Evolutionary conservation across 2,113 vertebrate species (phyloP).

Genomic region (Diadophis punctatus): DNA sequence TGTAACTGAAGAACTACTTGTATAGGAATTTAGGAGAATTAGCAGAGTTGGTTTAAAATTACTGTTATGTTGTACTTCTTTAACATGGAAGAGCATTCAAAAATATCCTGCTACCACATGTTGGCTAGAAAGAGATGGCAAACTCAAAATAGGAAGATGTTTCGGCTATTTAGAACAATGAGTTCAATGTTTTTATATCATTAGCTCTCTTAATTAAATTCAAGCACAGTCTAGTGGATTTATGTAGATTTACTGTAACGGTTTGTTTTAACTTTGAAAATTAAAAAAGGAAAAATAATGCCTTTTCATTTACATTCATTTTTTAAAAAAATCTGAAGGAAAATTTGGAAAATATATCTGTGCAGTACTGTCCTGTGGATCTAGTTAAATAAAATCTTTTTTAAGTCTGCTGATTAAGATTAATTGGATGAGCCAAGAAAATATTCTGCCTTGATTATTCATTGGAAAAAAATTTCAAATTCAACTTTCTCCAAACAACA

Average conservation of each 20-base stretch:
- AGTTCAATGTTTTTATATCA: neutral
- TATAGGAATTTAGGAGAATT: neutral
- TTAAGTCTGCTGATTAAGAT: neutral
- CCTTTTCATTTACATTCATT: neutral
- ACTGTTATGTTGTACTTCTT: neutral
- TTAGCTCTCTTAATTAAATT: neutral
- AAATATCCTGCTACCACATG: neutral
- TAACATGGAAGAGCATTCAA: neutral
- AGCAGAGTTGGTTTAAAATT: neutral
- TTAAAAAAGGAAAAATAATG: neutral
- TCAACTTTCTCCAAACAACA: neutral
- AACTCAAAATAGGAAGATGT: neutral
- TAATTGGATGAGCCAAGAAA: neutral
- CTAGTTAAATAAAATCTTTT: neutral
- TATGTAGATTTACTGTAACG: neutral
- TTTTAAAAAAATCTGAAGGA: neutral
- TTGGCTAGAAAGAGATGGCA: neutral
- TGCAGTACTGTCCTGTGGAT: neutral
- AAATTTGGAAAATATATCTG: neutral
- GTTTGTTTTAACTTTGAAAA: neutral
- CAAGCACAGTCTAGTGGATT: neutral
- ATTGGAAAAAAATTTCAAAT: constrained; percentile 11
- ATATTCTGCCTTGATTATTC: constrained; percentile 2
- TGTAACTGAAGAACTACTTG: neutral
- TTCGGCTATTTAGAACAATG: neutral